Conservation (phyloP, 2,797 vertebrate genomes). For the Psittacula derbiana region DNA sequence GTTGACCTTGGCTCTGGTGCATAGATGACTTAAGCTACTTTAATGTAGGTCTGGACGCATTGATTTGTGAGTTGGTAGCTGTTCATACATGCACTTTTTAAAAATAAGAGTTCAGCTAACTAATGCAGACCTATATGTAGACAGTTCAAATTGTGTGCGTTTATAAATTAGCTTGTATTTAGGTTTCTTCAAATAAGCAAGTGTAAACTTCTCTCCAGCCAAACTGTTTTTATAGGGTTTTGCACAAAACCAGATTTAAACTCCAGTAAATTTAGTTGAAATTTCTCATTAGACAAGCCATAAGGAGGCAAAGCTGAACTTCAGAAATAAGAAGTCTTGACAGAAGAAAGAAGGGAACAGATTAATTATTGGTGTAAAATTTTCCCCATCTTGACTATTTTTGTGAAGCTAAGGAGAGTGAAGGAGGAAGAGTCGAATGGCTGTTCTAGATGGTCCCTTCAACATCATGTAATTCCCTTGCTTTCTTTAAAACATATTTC, state of each 20-base stretch:
- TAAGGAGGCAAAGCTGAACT: background rate
- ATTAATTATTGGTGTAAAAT: background rate
- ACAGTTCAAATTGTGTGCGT: background rate
- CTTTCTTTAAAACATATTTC: background rate
- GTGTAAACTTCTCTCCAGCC: background rate
- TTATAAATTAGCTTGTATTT: background rate
- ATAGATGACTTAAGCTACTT: background rate
- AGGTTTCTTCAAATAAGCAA: background rate
- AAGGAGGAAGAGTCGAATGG: background rate
- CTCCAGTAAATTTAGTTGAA: background rate
- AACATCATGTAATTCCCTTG: background rate
- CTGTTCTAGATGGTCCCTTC: background rate
- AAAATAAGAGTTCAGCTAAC: background rate
- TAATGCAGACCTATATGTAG: background rate
- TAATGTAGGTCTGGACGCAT: background rate
- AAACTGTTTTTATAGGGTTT: background rate
- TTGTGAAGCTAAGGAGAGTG: background rate
- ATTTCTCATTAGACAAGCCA: background rate
- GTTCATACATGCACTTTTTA: background rate
- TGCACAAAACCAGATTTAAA: background rate
- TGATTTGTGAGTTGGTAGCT: background rate
- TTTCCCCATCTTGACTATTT: background rate
- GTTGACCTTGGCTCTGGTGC: background rate
- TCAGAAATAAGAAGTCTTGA: background rate
- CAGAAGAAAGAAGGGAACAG: background rate